These are phyloP conservation scores for Camponotus pennsylvanicus DNA, from an alignment of 1,140 invertebrate genomes.

Conservation along the genomic window DNA sequence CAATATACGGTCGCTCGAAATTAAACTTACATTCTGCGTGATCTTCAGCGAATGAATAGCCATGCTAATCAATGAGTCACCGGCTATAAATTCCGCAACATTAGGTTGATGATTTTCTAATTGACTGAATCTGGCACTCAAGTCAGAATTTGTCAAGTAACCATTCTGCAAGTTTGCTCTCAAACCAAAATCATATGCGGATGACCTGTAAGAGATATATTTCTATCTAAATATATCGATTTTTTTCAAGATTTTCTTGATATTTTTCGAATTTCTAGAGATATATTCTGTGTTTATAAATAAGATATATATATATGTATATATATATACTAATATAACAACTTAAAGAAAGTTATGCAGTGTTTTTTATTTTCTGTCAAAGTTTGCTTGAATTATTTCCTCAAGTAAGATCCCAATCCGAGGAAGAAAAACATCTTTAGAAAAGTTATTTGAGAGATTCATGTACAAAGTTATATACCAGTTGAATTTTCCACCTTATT, in stretches of 20 bases:
- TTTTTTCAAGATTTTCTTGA: constrained; percentile 24
- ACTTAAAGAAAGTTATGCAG: constrained; percentile 31
- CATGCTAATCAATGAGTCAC: constrained; percentile 88
- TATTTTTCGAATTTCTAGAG: background rate
- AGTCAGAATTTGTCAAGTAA: constrained; percentile 86
- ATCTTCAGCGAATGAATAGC: constrained; percentile 89
- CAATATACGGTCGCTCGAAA: background rate
- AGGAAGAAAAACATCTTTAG: background rate
- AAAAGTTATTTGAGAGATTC: constrained; percentile 8
- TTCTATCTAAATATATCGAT: constrained; percentile 66
- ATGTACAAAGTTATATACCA: background rate
- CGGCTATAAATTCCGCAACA: constrained; percentile 88
- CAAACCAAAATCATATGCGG: constrained; percentile 82
- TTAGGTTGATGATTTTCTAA: constrained; percentile 89
- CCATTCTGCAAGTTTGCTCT: constrained; percentile 78
- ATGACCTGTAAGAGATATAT: constrained; percentile 77
- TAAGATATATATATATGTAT: constrained; percentile 89
- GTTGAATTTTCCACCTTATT: background rate
- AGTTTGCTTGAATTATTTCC: constrained; percentile 15
- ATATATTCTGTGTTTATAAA: no score
- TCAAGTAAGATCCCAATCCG: background rate
- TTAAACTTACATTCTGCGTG: constrained; percentile 87
- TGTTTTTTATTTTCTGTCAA: background rate
- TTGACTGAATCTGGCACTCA: constrained; percentile 88
- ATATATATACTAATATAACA: constrained; percentile 66